Evolutionary conservation across 2,797 vertebrate species (phyloP), one percentile per base, ranked within the genome.

Genomic region (Heliangelus exortis): DNA sequence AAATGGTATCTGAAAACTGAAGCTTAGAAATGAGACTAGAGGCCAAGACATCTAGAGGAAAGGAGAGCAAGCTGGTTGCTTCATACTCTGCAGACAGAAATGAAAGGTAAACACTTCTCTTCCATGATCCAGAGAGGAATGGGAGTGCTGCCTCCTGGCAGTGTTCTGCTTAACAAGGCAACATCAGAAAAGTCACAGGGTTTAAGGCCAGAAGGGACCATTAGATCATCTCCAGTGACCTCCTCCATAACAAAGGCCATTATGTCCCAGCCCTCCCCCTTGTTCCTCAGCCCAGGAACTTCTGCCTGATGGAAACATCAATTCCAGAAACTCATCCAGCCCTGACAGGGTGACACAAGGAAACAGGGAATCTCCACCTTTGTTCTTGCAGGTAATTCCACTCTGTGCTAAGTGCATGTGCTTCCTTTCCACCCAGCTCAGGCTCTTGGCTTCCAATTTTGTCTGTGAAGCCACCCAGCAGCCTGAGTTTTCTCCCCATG

Each of bases 141-240:
- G 80, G 80, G 89, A 96, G 67, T 1, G 0, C 81, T 90, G 95
- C 84, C 90, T 93, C 55, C 78, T 84, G 93, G 92, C 90, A 92
- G 81, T 59, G 15, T 82, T 87, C 22, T 87, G 90, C 88, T 96
- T 69, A 63, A 81, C 63, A 15, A 90, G 74, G 88, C 74, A 93
- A 23, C n/a, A 5, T 22, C 26, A 86, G 90, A 13, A 45, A 29
- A 93, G 55, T 94, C 93, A 94, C 54, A 66, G 15, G 67, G 50
- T 73, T 22, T 82, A 50, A 66, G 59, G 77, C 80, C 93, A 96
- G 95, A 22, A 84, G 63, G 74, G 81, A 79, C 71, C 86, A 84
- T 82, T 1, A 94, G 89, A 78, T 96, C 95, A 93, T 91, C 89
- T 28, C 2, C 0, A 77, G 88, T 72, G 92, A 93, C 90, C 94